A percentile compares a stretch with the other conserved stretches of the same genome.
These are phyloP conservation scores for Andrena hattorfiana DNA, from an alignment of 2,888 invertebrate genomes.

Conservation along the genomic window DNA sequence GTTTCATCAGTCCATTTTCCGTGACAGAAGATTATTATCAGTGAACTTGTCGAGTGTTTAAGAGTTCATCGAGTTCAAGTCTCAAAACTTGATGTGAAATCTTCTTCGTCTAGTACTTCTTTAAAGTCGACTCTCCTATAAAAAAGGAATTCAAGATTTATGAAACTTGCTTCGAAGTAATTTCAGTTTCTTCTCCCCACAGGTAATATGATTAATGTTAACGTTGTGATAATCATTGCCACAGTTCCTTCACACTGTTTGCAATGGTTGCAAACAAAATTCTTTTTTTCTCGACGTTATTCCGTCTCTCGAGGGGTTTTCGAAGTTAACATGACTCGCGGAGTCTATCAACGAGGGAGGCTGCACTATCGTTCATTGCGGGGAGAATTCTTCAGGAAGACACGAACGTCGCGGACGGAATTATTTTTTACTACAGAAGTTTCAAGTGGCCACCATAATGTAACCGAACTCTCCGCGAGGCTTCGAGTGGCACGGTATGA, in stretches of 20 bases:
- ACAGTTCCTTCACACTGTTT: not conserved
- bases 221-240: conserved; percentile 13
- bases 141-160: not conserved
- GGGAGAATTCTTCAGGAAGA: conserved; percentile 42
- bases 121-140: no score
- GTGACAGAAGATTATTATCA: no score
- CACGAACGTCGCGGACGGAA: conserved; percentile 62
- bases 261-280: not conserved
- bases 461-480: conserved; percentile 52
- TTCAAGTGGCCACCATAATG: conserved; percentile 62
- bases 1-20: not conserved
- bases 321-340: conserved; percentile 47
- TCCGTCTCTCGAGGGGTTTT: conserved; percentile 42
- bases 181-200: not conserved
- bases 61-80: no score
- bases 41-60: no score
- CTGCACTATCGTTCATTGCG: not conserved
- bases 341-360: conserved; percentile 47
- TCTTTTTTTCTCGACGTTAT: not conserved
- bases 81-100: no score
- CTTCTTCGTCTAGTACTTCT: no score
- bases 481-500: conserved; percentile 56
- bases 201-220: not conserved
- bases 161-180: not conserved
- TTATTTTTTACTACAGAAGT: conserved; percentile 70